Percentiles rank a stretch among this genome's conserved stretches.
Conservation (phyloP, 2,113 vertebrate genomes). For the Nematolebias whitei region DNA sequence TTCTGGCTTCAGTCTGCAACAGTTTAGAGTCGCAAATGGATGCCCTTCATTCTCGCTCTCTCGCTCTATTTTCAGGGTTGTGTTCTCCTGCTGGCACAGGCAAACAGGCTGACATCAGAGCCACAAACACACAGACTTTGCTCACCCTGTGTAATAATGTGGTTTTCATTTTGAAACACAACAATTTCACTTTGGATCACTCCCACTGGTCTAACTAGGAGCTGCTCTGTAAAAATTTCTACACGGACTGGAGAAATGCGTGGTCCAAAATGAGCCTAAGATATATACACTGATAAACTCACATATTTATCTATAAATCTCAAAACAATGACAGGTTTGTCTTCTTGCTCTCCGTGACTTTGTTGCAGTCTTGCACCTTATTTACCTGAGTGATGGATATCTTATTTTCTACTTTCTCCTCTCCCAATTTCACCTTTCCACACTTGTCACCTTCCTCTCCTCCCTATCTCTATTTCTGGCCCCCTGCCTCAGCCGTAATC, state of each 20-base stretch:
- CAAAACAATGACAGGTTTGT: not conserved
- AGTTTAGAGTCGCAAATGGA: constrained; percentile 51
- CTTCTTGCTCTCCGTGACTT: constrained; percentile 7
- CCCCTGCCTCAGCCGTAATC: constrained; percentile 42
- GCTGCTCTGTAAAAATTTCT: not conserved
- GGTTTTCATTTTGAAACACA: constrained; percentile 39
- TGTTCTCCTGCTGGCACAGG: constrained; percentile 54
- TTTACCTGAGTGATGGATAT: constrained; percentile 6
- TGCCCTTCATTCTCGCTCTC: constrained; percentile 46
- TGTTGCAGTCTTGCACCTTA: not conserved
- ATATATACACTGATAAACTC: not conserved
- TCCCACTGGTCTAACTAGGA: constrained; percentile 21
- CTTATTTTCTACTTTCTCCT: not conserved
- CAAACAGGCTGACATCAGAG: constrained; percentile 53
- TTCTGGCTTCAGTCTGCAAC: constrained; percentile 42
- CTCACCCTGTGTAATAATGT: constrained; percentile 38
- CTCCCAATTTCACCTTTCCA: constrained; percentile 20
- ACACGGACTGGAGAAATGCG: not conserved
- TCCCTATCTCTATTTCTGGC: constrained; percentile 3
- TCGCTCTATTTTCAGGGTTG: constrained; percentile 47
- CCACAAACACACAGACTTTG: constrained; percentile 50
- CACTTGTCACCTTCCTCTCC: constrained; percentile 21
- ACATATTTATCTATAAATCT: not conserved
- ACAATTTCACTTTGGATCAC: constrained; percentile 31
- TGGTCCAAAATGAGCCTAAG: not conserved